Evolutionary conservation across 2,797 vertebrate species (phyloP), one percentile per base, ranked within the genome.

Genomic region (Bradypodion pumilum): DNA sequence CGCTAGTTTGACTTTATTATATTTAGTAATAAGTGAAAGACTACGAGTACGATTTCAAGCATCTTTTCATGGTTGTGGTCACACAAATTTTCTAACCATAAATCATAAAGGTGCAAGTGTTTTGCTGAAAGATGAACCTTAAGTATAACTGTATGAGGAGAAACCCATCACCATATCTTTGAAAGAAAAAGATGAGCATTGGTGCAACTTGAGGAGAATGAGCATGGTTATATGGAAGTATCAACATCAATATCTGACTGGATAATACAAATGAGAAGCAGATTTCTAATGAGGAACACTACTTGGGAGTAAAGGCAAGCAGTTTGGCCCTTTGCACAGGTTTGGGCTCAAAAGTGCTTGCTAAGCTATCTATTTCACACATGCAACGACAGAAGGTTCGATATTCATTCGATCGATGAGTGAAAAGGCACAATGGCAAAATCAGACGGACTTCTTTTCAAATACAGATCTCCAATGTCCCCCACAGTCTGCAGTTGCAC

Each of bases 381-480:
- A 98, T 96, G 96, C 98, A 96, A 97, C 96, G 97, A 98, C 98
- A 98, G 98, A 98, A 98, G 98, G 98, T 98, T 99, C 98, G 97
- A 99, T 99, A 99, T 98, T 98, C 98, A 98, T 98, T 98, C 97
- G 97, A 99, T 99, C 98, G 98, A 99, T 99, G 98, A 98, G 98
- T 99, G 97, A 97, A 98, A 98, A 98, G 98, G 97, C 98, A 99
- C 98, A 99, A 98, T 98, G 97, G 98, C 97, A 97, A 98, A 99
- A 98, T 98, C 96, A 96, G 97, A 98, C 96, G 96, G 97, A 97
- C 97, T 99, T 97, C 98, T 98, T 98, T 99, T 99, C 95, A 95
- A 94, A 95, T 94, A 94, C 94, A 94, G 94, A 94, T 94, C 94
- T 94, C 93, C 96, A 95, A 96, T 97, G 97, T 97, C 95, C 97